A percentile compares a stretch with the other conserved stretches of the same genome.
Evolutionary conservation across 2,113 vertebrate species (phyloP).

Genomic region (Malurus elegans): DNA sequence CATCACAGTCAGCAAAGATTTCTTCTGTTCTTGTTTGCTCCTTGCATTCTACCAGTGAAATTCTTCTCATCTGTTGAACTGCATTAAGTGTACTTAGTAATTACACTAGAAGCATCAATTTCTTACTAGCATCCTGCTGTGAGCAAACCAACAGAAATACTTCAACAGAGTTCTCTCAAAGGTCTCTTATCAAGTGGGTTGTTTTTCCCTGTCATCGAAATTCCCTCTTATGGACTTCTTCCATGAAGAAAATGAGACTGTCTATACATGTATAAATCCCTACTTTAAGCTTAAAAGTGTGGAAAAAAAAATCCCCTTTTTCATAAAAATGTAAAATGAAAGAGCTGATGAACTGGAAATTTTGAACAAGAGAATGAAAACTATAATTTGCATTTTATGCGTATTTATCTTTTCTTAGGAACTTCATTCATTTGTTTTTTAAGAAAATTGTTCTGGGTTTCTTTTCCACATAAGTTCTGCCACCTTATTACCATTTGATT

Average conservation of each 20-base stretch:
- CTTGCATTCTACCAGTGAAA: not conserved
- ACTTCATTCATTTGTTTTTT: not conserved
- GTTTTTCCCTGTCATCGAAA: not conserved
- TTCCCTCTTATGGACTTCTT: not conserved
- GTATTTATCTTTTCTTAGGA: not conserved
- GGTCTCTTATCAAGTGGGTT: not conserved
- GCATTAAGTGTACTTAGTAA: not conserved
- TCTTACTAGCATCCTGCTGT: not conserved
- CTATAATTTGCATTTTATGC: not conserved
- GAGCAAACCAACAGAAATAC: not conserved
- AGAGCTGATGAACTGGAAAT: not conserved
- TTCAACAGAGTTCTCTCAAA: not conserved
- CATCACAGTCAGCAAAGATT: not conserved
- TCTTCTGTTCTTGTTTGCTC: not conserved
- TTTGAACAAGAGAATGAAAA: not conserved
- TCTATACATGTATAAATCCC: not conserved
- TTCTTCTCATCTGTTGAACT: not conserved
- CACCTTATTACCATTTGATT: not conserved
- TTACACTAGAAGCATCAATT: not conserved
- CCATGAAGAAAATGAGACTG: not conserved
- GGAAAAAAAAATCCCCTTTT: not conserved
- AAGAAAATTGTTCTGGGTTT: not conserved
- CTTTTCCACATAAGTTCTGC: not conserved
- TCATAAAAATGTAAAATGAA: not conserved
- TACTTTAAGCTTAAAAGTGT: not conserved